Evolutionary conservation across 2,888 invertebrate species (phyloP), one percentile per base, ranked within the genome.

Genomic region (Meteorus colon): DNA sequence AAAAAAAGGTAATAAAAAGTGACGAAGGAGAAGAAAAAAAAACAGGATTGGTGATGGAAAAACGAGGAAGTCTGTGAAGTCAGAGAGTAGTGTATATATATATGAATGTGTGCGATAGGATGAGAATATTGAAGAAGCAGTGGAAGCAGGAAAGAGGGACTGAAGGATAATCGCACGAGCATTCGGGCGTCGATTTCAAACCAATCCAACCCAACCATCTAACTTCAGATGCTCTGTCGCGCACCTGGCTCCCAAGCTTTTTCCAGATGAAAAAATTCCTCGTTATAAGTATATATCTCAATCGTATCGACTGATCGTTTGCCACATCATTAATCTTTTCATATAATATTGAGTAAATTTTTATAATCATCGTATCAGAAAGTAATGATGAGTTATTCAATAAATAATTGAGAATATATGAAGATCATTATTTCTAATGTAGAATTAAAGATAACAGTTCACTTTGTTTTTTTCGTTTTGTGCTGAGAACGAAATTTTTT

Each of bases 241-340:
- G 77, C 79, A 81, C 79, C 80, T 80, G 80, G 73, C 79, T 73
- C 75, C 74, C 74, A 77, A 80, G 75, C 79, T 79, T 77, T 81
- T 81, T 79, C 75, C 74, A 69, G 75, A 63, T 76, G 76, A 77
- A 75, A 80, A 80, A 80, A 67, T 76, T 74, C 79, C 48, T 78
- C 78, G 79, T 80, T 55, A 55, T 55, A 55, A 55, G 55, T 55
- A 55, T 81, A 81, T 81, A 70, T 76, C 72, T 55, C 65, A 73
- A 75, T 74, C 63, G 8, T 8, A 55, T 74, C 59, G 37, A 62
- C 60, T 59, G 65, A 73, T 74, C 74, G 45, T 79, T 78, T 77
- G 69, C 79, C 78, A 78, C 78, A 76, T 79, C 80, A 81, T 80
- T 80, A 81, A 81, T 81, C 75, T 55, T 74, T 8, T 48, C 10